A percentile compares a stretch with the other conserved stretches of the same genome.
phyloP scores from a whole-genome alignment of 1,140 invertebrate genomes.

The Lycorma delicatula region DNA sequence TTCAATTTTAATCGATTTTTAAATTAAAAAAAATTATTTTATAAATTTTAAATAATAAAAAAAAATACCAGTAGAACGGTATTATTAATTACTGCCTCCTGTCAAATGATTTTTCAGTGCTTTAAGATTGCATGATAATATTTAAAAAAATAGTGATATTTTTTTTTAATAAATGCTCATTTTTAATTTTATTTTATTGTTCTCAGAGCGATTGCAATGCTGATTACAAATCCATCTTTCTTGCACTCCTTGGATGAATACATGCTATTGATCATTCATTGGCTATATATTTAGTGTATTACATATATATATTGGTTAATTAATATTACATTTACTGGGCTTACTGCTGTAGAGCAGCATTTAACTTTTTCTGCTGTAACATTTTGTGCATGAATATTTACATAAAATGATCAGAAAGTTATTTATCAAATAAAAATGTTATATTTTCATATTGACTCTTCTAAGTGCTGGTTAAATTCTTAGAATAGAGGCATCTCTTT shows the following conservation, averaged over 20 bases:
- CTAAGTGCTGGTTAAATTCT: too few relatives aligned
- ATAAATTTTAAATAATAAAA: not conserved
- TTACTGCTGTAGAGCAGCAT: too few relatives aligned
- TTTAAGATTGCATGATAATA: not conserved
- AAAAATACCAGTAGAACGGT: not conserved
- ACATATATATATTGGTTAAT: too few relatives aligned
- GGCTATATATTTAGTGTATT: too few relatives aligned
- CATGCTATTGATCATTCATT: too few relatives aligned
- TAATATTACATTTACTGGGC: too few relatives aligned
- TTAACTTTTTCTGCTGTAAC: too few relatives aligned
- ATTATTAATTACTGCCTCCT: not conserved
- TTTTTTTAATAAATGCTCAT: constrained; percentile 23
- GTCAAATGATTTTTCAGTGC: not conserved
- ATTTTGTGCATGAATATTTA: too few relatives aligned
- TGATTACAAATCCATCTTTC: constrained; percentile 47
- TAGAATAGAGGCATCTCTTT: too few relatives aligned
- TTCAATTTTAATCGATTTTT: not conserved
- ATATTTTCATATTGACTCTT: too few relatives aligned
- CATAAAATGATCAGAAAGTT: too few relatives aligned
- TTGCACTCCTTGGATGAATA: constrained; percentile 37
- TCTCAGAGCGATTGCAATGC: constrained; percentile 42
- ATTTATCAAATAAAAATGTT: too few relatives aligned
- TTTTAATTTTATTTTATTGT: constrained; percentile 29
- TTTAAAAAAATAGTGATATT: constrained; percentile 13
- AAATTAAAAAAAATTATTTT: not conserved